Percentiles rank a stretch among this genome's conserved stretches.
Evolutionary conservation across 2,113 vertebrate genomes (phyloP).

Genomic region (Phaethornis superciliosus): DNA sequence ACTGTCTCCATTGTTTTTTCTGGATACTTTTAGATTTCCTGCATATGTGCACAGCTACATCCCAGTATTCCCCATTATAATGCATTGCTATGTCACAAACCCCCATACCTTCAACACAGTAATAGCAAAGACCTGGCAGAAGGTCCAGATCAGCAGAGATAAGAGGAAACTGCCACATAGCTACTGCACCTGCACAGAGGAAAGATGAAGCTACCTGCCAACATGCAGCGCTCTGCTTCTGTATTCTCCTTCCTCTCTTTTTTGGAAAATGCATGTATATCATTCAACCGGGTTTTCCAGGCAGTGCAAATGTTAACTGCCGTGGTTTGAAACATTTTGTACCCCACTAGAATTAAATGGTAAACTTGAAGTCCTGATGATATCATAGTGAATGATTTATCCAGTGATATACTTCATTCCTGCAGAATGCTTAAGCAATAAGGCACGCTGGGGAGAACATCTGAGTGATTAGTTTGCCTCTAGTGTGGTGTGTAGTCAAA

Average conservation of each 20-base stretch:
- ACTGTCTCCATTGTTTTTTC: not conserved
- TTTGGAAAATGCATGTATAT: not conserved
- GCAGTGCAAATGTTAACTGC: constrained; percentile 28
- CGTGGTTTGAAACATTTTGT: constrained; percentile 50
- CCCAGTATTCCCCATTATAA: not conserved
- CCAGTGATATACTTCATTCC: constrained; percentile 6
- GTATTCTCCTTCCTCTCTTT: not conserved
- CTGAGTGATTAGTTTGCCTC: constrained; percentile 31
- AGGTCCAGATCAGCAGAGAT: constrained; percentile 24
- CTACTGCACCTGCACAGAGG: not conserved
- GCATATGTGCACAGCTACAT: not conserved
- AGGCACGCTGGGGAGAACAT: not conserved
- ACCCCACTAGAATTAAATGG: constrained; percentile 7
- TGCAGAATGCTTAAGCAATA: not conserved
- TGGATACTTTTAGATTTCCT: not conserved
- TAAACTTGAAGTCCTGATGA: constrained; percentile 29
- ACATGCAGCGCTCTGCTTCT: not conserved
- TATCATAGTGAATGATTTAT: constrained; percentile 62
- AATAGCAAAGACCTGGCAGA: constrained; percentile 14
- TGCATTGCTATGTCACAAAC: not conserved
- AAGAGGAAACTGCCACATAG: not conserved
- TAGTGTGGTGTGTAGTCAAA: constrained; percentile 22
- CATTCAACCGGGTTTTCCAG: constrained; percentile 6
- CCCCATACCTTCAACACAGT: not conserved
- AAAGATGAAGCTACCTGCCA: not conserved